These are phyloP conservation scores for Aldabrachelys gigantea DNA, from an alignment of 2,113 vertebrate genomes.

Conservation along the genomic window DNA sequence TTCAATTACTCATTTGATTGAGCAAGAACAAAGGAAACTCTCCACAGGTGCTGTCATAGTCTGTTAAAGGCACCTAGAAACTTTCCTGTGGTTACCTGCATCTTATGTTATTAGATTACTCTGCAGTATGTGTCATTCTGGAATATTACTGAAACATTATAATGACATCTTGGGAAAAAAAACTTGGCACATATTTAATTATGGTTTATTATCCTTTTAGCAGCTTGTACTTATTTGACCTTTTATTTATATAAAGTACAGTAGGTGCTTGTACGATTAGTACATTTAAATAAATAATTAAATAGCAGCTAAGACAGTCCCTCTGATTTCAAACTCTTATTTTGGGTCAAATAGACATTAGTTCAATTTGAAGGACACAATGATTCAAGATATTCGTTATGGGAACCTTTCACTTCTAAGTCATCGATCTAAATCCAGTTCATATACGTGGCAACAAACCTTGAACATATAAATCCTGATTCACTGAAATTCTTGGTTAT, in stretches of 20 bases:
- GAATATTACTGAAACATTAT: background rate
- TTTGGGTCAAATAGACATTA: background rate
- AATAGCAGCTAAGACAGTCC: background rate
- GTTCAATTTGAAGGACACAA: background rate
- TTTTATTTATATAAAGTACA: background rate
- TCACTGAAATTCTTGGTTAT: background rate
- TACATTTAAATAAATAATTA: background rate
- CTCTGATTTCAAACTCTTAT: background rate
- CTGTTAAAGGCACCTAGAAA: conserved; percentile 47
- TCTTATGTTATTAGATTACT: conserved; percentile 14
- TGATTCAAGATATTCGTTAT: background rate
- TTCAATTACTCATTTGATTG: background rate
- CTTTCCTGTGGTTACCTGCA: conserved; percentile 20
- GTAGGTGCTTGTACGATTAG: background rate
- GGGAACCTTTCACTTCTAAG: background rate
- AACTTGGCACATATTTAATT: background rate
- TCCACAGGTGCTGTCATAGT: background rate
- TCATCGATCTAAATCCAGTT: conserved; percentile 2
- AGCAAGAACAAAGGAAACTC: conserved; percentile 26
- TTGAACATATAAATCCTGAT: background rate
- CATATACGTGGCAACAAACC: background rate
- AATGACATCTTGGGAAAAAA: background rate
- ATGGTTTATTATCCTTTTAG: background rate
- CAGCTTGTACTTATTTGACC: background rate
- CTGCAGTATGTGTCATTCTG: conserved; percentile 14